phyloP scores from a whole-genome alignment of 2,113 vertebrate genomes.

The Pantherophis guttatus region DNA sequence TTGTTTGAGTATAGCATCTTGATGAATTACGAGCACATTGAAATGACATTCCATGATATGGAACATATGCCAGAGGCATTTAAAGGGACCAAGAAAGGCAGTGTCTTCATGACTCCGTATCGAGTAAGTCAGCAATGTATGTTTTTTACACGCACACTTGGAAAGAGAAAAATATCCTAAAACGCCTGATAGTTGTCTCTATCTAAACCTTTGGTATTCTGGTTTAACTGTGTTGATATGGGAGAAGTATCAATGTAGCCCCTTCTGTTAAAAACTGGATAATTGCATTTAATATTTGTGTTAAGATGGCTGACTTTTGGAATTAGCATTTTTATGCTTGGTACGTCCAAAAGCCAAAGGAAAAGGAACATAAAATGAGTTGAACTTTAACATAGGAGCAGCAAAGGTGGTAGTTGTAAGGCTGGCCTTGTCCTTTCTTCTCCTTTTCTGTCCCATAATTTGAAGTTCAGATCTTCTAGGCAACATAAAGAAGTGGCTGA shows the following conservation, averaged over 20 bases:
- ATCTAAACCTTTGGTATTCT: background rate
- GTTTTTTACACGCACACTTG: background rate
- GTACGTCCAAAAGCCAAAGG: background rate
- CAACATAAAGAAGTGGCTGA: background rate
- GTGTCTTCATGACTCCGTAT: slow-evolving; percentile 90
- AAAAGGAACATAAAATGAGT: background rate
- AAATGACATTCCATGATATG: slow-evolving; percentile 86
- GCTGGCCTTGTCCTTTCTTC: background rate
- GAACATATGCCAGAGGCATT: slow-evolving; percentile 87
- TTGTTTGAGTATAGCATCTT: slow-evolving; percentile 67
- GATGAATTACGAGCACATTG: slow-evolving; percentile 91
- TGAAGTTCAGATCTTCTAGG: background rate
- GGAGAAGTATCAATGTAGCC: slow-evolving; percentile 19
- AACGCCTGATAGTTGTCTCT: background rate
- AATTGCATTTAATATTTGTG: slow-evolving; percentile 24
- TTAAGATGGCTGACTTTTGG: slow-evolving; percentile 37
- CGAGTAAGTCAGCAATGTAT: slow-evolving; percentile 74
- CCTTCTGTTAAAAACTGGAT: slow-evolving; percentile 7
- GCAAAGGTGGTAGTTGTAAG: background rate
- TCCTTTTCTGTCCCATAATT: background rate
- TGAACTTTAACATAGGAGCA: background rate
- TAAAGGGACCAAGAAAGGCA: slow-evolving; percentile 93
- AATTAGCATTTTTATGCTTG: slow-evolving; percentile 4
- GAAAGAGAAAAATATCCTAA: slow-evolving; percentile 18
- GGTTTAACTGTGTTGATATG: background rate